A percentile compares a stretch with the other conserved stretches of the same genome.
These are phyloP conservation scores for Danio kyathit DNA, from an alignment of 2,797 vertebrate genomes.

Conservation along the genomic window DNA sequence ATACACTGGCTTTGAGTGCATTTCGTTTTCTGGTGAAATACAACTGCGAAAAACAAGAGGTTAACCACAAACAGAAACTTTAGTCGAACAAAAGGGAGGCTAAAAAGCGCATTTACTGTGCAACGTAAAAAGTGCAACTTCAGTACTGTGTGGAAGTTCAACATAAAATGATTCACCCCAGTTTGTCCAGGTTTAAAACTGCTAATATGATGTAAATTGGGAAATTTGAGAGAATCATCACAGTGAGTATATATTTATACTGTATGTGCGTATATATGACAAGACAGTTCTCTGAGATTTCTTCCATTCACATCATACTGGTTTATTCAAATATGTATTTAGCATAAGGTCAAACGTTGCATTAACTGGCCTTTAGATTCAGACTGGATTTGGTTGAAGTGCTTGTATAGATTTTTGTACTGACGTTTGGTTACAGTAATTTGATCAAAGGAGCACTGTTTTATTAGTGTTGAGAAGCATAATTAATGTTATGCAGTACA, in stretches of 20 bases:
- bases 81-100: slow-evolving; percentile 42
- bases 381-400: neutral
- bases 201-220: neutral
- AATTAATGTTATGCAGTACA: neutral
- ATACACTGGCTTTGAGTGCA: slow-evolving; percentile 61
- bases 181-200: slow-evolving; percentile 3
- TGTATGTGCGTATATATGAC: too few relatives aligned
- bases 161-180: slow-evolving; percentile 70
- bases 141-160: slow-evolving; percentile 44
- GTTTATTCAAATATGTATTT: neutral
- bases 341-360: neutral
- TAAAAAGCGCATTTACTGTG: slow-evolving; percentile 64
- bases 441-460: neutral
- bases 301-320: neutral
- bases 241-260: too few relatives aligned
- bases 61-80: slow-evolving; percentile 49
- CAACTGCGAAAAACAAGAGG: slow-evolving; percentile 52
- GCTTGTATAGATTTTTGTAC: neutral
- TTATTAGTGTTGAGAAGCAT: neutral
- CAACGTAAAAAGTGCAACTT: slow-evolving; percentile 62
- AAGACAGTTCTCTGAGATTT: slow-evolving; percentile 11
- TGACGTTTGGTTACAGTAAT: neutral
- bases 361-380: neutral
- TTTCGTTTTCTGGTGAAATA: slow-evolving; percentile 50
- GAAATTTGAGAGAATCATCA: slow-evolving; percentile 16